A percentile compares a stretch with the other conserved stretches of the same genome.
phyloP scores from a whole-genome alignment of 2,113 vertebrate genomes.

The Podocnemis expansa region DNA sequence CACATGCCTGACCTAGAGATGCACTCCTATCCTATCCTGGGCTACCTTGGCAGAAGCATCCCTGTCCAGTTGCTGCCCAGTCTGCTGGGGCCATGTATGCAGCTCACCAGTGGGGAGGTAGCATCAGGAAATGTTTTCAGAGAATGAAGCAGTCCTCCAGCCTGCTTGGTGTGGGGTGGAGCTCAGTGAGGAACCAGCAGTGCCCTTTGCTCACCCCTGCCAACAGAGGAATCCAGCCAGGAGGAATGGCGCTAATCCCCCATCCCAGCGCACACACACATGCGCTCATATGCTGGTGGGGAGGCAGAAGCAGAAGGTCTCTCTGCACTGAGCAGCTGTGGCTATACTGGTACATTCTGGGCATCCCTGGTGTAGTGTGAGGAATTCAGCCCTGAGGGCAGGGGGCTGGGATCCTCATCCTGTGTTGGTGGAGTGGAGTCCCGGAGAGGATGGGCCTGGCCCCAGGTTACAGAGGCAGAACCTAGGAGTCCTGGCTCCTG shows the following conservation, averaged over 20 bases:
- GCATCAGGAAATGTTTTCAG: neutral
- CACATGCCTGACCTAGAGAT: too few species aligned
- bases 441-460: neutral
- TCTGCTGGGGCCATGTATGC: neutral
- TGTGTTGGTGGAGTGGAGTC: neutral
- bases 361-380: neutral
- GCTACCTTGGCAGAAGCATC: neutral
- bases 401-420: rapidly evolving
- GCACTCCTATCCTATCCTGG: neutral
- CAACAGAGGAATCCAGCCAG: too few species aligned
- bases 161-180: neutral
- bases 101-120: neutral
- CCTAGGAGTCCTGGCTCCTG: neutral
- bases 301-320: neutral
- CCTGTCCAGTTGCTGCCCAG: too few species aligned
- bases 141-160: neutral
- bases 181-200: too few species aligned
- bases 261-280: too few species aligned
- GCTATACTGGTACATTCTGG: neutral
- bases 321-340: too few species aligned
- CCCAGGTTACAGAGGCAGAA: neutral
- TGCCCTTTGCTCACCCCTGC: neutral
- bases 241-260: neutral
- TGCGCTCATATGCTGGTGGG: too few species aligned
- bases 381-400: rapidly evolving